Evolutionary conservation across 2,113 vertebrate genomes (phyloP), one percentile per base, ranked within the genome.

Genomic region (Phasianus colchicus): DNA sequence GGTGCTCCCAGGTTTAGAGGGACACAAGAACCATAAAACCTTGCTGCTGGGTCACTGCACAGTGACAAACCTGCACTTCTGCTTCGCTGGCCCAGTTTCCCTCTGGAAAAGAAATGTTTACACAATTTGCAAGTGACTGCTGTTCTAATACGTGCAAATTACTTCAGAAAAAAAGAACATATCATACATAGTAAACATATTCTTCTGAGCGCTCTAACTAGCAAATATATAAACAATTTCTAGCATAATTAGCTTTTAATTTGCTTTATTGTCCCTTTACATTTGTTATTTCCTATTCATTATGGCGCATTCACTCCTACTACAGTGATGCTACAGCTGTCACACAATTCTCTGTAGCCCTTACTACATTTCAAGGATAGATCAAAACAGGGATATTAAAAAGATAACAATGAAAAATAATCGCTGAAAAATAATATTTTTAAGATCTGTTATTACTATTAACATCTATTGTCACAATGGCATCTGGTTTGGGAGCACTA

Each of bases 401-500:
- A 13, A 32, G 6, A 42, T 22, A 40, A 54, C 17, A 21, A 19
- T 7, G 30, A 76, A 45, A 76, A 79, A 76, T 32, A 13, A 11
- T 13, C 13, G 10, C 40, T 80, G 55, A 73, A 78, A 89, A 89
- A 54, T 7, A 57, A 71, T 18, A 6, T 50, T 74, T 74, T 8
- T 19, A 54, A 7, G 76, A 66, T 34, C 34, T 80, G 22, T 52
- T 69, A 15, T 47, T 64, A 45, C n/a, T 45, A 19, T 70, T 40
- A 48, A 50, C 22, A 6, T 13, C 24, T 88, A 52, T 55, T 30
- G 12, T 71, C 70, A 57, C 60, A 66, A n/a, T 72, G 88, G 80
- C 85, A 92, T 50, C 91, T 95, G 96, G 92, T 47, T 38, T 82
- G 79, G 84, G 43, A 63, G 18, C 45, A 69, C 45, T 77, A 32